phyloP scores from a whole-genome alignment of 2,797 vertebrate genomes.

The Neostethus bicornis region DNA sequence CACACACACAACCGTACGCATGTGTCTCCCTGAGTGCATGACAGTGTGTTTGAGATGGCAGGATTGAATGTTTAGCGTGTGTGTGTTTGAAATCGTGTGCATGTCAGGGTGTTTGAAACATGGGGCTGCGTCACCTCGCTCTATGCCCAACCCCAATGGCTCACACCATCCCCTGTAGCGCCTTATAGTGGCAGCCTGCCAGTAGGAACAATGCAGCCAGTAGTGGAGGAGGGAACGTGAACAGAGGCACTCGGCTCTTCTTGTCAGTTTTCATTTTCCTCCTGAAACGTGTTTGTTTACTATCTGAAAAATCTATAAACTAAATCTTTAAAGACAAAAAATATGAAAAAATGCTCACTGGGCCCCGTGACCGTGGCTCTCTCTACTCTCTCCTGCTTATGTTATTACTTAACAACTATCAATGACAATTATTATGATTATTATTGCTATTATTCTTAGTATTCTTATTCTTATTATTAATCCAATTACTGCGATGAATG shows the following conservation, averaged over 20 bases:
- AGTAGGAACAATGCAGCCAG: conserved; percentile 85
- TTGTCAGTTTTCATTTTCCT: conserved; percentile 93
- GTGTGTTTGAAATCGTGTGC: conserved; percentile 53
- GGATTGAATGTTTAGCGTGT: conserved; percentile 38
- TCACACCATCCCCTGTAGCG: conserved; percentile 88
- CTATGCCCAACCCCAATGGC: conserved; percentile 79
- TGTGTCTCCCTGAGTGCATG: conserved; percentile 46
- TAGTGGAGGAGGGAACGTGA: conserved; percentile 91
- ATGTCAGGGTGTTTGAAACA: conserved; percentile 79
- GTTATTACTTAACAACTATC: conserved; percentile 89
- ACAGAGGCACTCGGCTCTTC: conserved; percentile 93
- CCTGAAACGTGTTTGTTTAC: conserved; percentile 97
- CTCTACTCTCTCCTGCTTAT: conserved; percentile 91
- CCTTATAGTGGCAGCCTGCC: conserved; percentile 90
- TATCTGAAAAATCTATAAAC: conserved; percentile 91
- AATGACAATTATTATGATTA: conserved; percentile 87
- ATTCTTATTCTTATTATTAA: conserved; percentile 90
- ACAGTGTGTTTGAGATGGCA: conserved; percentile 34
- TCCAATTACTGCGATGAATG: conserved; percentile 95
- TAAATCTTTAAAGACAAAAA: conserved; percentile 86
- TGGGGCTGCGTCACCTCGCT: conserved; percentile 79
- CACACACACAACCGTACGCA: conserved; percentile 53
- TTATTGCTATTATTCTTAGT: conserved; percentile 87
- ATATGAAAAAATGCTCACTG: conserved; percentile 91
- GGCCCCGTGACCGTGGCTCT: conserved; percentile 88